Conservation (phyloP, 2,888 invertebrate genomes). For the Sphaerophoria rueppellii region DNA sequence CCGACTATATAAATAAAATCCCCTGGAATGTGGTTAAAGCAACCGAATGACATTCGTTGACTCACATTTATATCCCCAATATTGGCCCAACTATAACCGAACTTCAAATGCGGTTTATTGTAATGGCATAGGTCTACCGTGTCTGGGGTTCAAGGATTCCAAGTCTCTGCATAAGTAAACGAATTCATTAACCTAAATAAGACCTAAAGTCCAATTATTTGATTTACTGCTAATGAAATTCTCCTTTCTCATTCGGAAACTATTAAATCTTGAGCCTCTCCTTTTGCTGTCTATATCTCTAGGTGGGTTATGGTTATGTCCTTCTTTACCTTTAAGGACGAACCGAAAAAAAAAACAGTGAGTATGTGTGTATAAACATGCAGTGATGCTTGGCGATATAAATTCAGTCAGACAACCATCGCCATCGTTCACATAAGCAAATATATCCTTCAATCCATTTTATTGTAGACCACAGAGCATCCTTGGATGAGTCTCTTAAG, state of each 20-base stretch:
- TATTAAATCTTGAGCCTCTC: slow-evolving; percentile 18
- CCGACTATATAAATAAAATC: slow-evolving; percentile 24
- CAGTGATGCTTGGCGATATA: slow-evolving; percentile 52
- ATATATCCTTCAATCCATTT: slow-evolving; percentile 68
- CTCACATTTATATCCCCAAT: not conserved
- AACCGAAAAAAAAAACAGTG: not conserved
- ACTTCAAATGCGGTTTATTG: too few species aligned
- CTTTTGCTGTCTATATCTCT: not conserved
- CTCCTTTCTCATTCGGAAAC: slow-evolving; percentile 35
- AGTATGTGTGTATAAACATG: slow-evolving; percentile 18
- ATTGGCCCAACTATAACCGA: not conserved
- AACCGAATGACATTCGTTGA: slow-evolving; percentile 23
- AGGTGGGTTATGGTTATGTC: slow-evolving; percentile 36
- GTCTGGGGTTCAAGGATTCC: not conserved
- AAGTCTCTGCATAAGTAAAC: slow-evolving; percentile 29
- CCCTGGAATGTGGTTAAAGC: slow-evolving; percentile 7
- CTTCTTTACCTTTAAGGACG: not conserved
- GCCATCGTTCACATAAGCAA: slow-evolving; percentile 52
- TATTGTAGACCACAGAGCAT: slow-evolving; percentile 55
- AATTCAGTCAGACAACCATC: slow-evolving; percentile 55
- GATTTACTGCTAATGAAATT: slow-evolving; percentile 70
- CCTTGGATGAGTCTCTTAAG: slow-evolving; percentile 40
- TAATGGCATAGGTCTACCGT: not conserved
- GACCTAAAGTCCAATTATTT: slow-evolving; percentile 67
- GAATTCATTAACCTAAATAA: slow-evolving; percentile 57